Conservation (phyloP, 2,888 invertebrate species). For the Oligia strigilis region DNA sequence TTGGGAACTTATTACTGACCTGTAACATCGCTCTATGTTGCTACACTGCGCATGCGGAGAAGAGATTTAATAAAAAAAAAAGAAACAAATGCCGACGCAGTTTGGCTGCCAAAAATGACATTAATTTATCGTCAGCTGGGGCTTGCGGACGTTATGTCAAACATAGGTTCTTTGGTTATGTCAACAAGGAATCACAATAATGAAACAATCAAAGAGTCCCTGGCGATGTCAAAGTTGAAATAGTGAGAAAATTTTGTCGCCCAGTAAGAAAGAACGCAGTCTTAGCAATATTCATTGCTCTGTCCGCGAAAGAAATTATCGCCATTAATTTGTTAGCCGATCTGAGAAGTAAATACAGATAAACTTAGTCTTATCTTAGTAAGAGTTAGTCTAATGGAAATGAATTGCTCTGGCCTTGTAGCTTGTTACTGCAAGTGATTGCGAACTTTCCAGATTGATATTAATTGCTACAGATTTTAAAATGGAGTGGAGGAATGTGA, state of each 20-base stretch:
- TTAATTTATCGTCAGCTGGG: background rate
- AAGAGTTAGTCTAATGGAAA: constrained; percentile 57
- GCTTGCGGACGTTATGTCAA: background rate
- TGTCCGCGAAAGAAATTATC: constrained; percentile 49
- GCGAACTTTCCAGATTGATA: constrained; percentile 45
- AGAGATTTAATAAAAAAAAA: background rate
- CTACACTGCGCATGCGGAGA: background rate
- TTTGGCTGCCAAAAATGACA: background rate
- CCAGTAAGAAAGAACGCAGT: background rate
- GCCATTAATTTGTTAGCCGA: constrained; percentile 49
- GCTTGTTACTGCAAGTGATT: constrained; percentile 37
- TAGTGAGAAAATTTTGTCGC: background rate
- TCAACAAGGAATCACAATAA: background rate
- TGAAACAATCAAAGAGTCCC: background rate
- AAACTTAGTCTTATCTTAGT: constrained; percentile 46
- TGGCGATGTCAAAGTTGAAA: background rate
- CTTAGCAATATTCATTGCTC: constrained; percentile 37
- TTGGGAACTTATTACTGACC: background rate
- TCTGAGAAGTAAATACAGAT: constrained; percentile 45
- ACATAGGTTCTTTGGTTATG: background rate
- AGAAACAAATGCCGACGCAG: background rate
- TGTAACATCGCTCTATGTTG: background rate
- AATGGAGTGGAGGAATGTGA: constrained; percentile 3
- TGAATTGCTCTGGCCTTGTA: constrained; percentile 43
- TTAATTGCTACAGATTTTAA: constrained; percentile 52